Conservation (phyloP, 2,888 invertebrate genomes). For the Minunthozetes semirufus region DNA sequence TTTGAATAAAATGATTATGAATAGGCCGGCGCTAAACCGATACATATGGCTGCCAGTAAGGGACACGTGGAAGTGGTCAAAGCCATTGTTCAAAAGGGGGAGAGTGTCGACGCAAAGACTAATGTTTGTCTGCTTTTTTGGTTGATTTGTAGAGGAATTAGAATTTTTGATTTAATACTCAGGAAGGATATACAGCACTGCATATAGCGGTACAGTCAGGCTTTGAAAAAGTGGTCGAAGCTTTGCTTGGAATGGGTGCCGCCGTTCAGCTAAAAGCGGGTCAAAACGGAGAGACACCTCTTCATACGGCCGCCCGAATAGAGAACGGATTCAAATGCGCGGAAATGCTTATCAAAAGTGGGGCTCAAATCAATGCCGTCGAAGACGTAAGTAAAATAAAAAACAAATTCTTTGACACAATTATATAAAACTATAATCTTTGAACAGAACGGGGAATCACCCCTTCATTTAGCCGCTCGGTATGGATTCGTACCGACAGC, state of each 20-base stretch:
- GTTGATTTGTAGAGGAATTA: too few species aligned
- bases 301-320: constrained; percentile 93
- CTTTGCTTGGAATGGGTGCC: constrained; percentile 89
- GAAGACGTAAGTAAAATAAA: constrained; percentile 61
- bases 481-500: constrained; percentile 83
- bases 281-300: constrained; percentile 75
- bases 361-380: constrained; percentile 89
- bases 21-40: constrained; percentile 86
- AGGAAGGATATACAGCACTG: constrained; percentile 96
- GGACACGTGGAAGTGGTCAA: constrained; percentile 97
- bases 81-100: constrained; percentile 88
- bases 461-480: constrained; percentile 90
- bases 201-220: constrained; percentile 94
- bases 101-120: constrained; percentile 89
- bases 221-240: constrained; percentile 90
- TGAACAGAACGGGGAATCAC: constrained; percentile 74
- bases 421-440: background rate
- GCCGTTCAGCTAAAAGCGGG: constrained; percentile 83
- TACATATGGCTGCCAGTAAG: constrained; percentile 93
- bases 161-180: constrained; percentile 39
- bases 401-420: background rate
- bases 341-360: constrained; percentile 93
- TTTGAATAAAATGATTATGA: background rate
- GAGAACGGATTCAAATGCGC: constrained; percentile 87
- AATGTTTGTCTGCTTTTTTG: constrained; percentile 65